A percentile compares a stretch with the other conserved stretches of the same genome.
Evolutionary conservation across 2,113 vertebrate genomes (phyloP).

Genomic region (Cyprinodon brontotheroides): DNA sequence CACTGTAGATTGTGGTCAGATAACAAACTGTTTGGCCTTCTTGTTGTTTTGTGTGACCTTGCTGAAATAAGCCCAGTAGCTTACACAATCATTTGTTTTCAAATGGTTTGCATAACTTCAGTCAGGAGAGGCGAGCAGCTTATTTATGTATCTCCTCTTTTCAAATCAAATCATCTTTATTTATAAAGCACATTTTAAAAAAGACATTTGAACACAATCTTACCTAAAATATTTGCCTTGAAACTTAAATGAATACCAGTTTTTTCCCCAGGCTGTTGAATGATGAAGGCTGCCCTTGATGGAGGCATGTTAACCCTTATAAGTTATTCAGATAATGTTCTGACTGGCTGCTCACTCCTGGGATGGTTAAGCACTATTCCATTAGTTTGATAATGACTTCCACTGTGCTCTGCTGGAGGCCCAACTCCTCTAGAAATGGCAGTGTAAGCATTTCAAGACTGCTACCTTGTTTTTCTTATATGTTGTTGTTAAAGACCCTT

Average conservation of each 20-base stretch:
- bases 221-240: background rate
- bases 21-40: constrained; percentile 40
- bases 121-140: background rate
- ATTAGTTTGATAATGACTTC: background rate
- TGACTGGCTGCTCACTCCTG: background rate
- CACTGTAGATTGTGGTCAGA: constrained; percentile 34
- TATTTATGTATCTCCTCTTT: constrained; percentile 7
- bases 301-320: background rate
- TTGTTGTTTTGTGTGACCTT: constrained; percentile 42
- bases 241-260: background rate
- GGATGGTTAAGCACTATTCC: background rate
- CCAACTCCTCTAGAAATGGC: background rate
- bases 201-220: background rate
- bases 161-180: background rate
- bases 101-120: background rate
- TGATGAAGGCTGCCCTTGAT: background rate
- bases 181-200: background rate
- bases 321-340: background rate
- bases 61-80: background rate
- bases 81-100: background rate
- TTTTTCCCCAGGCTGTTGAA: background rate
- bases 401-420: background rate
- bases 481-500: background rate
- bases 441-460: background rate
- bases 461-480: background rate